phyloP scores from a whole-genome alignment of 1,140 invertebrate genomes.

The Brachionus rotundiformis region DNA sequence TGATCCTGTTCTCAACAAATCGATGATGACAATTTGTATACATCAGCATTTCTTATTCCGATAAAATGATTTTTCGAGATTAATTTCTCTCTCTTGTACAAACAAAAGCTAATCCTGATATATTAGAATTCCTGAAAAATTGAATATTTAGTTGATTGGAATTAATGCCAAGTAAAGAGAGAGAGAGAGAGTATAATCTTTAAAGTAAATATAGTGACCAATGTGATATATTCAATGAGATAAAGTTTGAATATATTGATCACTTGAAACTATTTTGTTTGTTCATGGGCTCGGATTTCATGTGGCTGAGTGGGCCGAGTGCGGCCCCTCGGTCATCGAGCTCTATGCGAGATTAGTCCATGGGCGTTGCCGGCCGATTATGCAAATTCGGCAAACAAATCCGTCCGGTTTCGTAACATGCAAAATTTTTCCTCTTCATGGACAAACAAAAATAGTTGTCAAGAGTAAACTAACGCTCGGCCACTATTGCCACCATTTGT shows the following conservation, averaged over 20 bases:
- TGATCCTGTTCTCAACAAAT: slow-evolving; percentile 27
- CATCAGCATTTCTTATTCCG: neutral
- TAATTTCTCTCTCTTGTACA: slow-evolving; percentile 9
- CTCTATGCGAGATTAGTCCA: neutral
- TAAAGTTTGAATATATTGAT: slow-evolving; percentile 1
- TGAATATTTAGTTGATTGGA: slow-evolving; percentile 48
- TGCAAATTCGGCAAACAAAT: neutral
- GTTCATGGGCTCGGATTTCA: neutral
- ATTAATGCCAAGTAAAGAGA: neutral
- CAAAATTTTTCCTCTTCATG: neutral
- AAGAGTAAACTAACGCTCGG: neutral
- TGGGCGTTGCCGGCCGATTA: slow-evolving; percentile 4
- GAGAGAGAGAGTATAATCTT: neutral
- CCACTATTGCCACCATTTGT: slow-evolving; percentile 11
- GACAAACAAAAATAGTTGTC: slow-evolving; percentile 1
- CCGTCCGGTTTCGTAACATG: slow-evolving; percentile 1
- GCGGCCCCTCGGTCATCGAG: neutral
- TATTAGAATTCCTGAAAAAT: slow-evolving; percentile 15
- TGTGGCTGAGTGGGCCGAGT: too few relatives aligned
- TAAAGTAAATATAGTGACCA: neutral
- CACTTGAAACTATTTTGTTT: slow-evolving; percentile 9
- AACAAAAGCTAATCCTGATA: slow-evolving; percentile 26
- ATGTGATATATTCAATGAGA: slow-evolving; percentile 20
- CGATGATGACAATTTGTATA: neutral
- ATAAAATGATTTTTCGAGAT: slow-evolving; percentile 21